Conservation (phyloP, 2,797 vertebrate genomes). For the Carapus acus region DNA sequence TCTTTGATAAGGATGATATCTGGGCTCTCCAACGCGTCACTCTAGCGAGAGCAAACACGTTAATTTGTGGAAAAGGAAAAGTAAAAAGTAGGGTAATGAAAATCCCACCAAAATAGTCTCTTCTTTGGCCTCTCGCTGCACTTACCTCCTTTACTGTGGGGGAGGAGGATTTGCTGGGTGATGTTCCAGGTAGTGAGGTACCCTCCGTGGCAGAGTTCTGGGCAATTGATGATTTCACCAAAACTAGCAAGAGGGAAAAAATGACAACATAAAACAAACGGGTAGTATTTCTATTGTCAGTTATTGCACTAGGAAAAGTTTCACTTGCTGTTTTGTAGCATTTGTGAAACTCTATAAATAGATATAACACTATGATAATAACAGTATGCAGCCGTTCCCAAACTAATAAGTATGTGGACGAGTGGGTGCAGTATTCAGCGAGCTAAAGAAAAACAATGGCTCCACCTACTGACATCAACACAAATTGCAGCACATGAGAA, state of each 20-base stretch:
- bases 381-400: no score
- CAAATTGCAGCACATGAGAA: no score
- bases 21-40: constrained; percentile 45
- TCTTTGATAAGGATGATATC: constrained; percentile 72
- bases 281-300: no score
- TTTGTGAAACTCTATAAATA: no score
- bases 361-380: no score
- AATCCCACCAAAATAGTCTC: background rate
- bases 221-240: constrained; percentile 31
- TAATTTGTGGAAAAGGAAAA: background rate
- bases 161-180: constrained; percentile 23
- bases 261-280: constrained; percentile 7
- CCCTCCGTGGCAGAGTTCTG: constrained; percentile 21
- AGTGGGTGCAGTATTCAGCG: no score
- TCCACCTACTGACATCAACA: no score
- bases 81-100: background rate
- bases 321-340: no score
- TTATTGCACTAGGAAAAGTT: no score
- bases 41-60: constrained; percentile 33
- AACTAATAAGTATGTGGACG: no score
- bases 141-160: constrained; percentile 36
- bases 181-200: constrained; percentile 23
- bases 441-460: no score
- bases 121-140: no score
- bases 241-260: constrained; percentile 28